Base-by-base conservation (phyloP, 2,113 vertebrate genomes). In the Herpailurus yagouaroundi region DNA sequence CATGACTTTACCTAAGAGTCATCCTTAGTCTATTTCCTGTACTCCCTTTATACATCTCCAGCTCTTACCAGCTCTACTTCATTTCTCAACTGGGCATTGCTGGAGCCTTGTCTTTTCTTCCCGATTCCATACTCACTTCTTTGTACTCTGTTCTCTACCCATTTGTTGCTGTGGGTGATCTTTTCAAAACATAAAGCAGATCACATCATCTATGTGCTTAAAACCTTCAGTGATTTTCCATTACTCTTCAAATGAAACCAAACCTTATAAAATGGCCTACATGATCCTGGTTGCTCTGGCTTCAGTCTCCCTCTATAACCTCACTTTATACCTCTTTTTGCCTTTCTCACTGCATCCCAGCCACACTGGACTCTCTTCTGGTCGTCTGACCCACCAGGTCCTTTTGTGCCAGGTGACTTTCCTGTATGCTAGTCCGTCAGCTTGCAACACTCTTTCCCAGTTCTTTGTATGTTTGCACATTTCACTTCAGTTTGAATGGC, bases 171-270 rank as follows among this genome's bases (percentile, higher is more conserved):
- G 25, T 33, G 36, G 82, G 13, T 8, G 10, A 68, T 57, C 33
- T 77, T 89, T 91, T 66, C 57, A 97, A 92, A 92, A n/a, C n/a
- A 31, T 21, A 48, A 84, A 77, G 36, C 14, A 86, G 36, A 80
- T 77, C 27, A 71, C 38, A 73, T 83, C 8, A 29, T 36, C 52
- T 7, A 83, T 6, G 38, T 91, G 36, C 36, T 45, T 68, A 68
- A 94, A 77, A 71, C 21, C 52, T 77, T 80, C 12, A 33, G 9
- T 50, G 33, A 36, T 31, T 92, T 92, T 12, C 77, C 48, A 80
- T 33, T 52, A 5, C 9, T 95, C 23, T 94, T 69, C 7, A 23
- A 82, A 77, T 77, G 29, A 92, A 94, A 82, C 9, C 45, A 84
- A 83, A 57, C 8, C 8, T 36, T 52, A 9, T 79, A 31, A 95